Evolutionary conservation across 2,888 invertebrate genomes (phyloP).

Genomic region (Oscheius sp.): DNA sequence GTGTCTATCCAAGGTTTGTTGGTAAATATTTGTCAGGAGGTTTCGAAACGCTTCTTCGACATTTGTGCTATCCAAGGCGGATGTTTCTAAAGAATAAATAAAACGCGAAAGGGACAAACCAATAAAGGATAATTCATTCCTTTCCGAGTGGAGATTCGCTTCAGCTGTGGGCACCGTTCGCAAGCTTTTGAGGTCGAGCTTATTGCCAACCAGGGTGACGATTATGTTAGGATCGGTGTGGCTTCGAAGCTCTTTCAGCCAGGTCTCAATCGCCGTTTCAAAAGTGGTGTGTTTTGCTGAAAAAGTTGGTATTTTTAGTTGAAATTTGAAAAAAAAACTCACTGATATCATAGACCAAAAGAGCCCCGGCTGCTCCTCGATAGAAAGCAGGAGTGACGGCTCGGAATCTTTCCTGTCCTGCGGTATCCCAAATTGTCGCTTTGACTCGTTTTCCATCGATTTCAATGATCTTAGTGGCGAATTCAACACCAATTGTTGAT

Average conservation of each 20-base stretch:
- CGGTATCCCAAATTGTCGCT: slow-evolving; percentile 21
- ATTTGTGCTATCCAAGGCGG: slow-evolving; percentile 22
- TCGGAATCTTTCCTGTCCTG: slow-evolving; percentile 20
- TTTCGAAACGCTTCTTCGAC: slow-evolving; percentile 18
- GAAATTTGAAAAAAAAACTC: no score
- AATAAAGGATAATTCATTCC: slow-evolving; percentile 19
- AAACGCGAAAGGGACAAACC: background rate
- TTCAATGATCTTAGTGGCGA: slow-evolving; percentile 18
- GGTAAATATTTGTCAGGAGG: slow-evolving; percentile 18
- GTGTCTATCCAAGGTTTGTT: no score
- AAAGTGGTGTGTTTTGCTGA: slow-evolving; percentile 17
- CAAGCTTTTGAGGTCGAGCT: slow-evolving; percentile 5
- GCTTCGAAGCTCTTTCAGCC: slow-evolving; percentile 16
- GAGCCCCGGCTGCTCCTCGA: slow-evolving; percentile 22
- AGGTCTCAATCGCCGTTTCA: slow-evolving; percentile 12
- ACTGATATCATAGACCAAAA: slow-evolving; percentile 22
- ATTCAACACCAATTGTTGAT: slow-evolving; percentile 24
- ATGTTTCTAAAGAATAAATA: slow-evolving; percentile 11
- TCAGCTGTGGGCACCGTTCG: slow-evolving; percentile 20
- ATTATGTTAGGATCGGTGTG: slow-evolving; percentile 22
- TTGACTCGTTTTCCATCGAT: slow-evolving; percentile 19
- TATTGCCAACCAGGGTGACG: slow-evolving; percentile 16
- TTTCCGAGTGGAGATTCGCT: slow-evolving; percentile 9
- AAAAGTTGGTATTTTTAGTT: background rate
- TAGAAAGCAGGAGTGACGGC: slow-evolving; percentile 20